These are phyloP conservation scores for Neotragus moschatus DNA, from an alignment of 2,113 vertebrate species.

Conservation along the genomic window DNA sequence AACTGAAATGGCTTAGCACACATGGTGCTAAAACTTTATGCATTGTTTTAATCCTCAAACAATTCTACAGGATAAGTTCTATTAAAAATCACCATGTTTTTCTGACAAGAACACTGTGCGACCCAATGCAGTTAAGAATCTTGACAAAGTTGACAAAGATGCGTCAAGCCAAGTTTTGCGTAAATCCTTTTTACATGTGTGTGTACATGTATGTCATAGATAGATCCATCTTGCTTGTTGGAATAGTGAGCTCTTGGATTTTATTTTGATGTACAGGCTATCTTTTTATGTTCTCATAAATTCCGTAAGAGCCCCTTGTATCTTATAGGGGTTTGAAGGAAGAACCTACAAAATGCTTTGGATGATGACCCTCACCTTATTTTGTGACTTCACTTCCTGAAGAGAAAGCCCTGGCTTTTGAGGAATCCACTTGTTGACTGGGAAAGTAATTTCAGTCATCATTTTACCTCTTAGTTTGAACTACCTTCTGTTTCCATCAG, in stretches of 20 bases:
- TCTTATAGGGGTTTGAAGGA: background rate
- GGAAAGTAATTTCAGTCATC: background rate
- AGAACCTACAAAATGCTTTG: background rate
- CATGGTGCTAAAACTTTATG: background rate
- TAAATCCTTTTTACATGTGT: background rate
- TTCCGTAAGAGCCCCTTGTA: background rate
- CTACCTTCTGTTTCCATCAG: background rate
- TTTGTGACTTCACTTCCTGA: background rate
- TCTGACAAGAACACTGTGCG: background rate
- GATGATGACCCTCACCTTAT: background rate
- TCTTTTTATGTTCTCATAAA: background rate
- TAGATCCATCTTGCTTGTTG: background rate
- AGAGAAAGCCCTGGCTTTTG: background rate
- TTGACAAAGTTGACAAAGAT: background rate
- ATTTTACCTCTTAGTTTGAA: background rate
- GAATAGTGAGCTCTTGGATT: background rate
- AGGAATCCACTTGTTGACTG: background rate
- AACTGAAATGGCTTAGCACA: background rate
- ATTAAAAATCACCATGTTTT: background rate
- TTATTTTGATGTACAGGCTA: background rate
- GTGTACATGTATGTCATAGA: background rate
- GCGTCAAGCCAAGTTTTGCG: background rate
- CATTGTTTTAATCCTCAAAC: background rate
- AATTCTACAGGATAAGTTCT: background rate
- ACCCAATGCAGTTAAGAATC: background rate